Percentiles rank a stretch among this genome's conserved stretches.
phyloP scores from a whole-genome alignment of 2,888 invertebrate species.

The Rambutsinella grinnellia region DNA sequence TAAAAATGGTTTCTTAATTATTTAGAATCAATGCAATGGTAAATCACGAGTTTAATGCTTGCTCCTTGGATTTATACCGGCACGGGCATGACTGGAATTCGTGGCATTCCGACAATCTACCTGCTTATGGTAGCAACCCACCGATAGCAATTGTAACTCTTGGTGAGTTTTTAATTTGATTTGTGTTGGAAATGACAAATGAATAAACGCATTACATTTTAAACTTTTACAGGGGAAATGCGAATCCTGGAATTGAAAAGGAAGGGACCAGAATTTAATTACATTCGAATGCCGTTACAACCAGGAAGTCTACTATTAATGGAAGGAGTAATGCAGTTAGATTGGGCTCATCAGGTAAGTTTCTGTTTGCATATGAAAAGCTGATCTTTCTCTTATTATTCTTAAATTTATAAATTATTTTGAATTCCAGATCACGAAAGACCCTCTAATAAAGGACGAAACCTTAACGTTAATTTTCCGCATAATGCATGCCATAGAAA shows the following conservation, averaged over 20 bases:
- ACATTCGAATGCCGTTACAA: slow-evolving; percentile 68
- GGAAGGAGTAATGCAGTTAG: slow-evolving; percentile 71
- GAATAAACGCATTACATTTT: no score
- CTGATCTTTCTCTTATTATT: neutral
- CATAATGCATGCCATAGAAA: slow-evolving; percentile 67
- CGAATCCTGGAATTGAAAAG: slow-evolving; percentile 60
- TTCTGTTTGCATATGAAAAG: neutral
- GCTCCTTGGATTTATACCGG: slow-evolving; percentile 71
- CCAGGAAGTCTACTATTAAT: slow-evolving; percentile 71
- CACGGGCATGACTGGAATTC: slow-evolving; percentile 70
- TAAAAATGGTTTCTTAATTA: slow-evolving; percentile 12
- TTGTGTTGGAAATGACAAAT: neutral
- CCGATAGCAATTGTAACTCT: slow-evolving; percentile 63
- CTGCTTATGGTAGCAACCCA: slow-evolving; percentile 68
- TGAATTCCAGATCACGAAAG: slow-evolving; percentile 68
- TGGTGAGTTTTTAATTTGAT: slow-evolving; percentile 53
- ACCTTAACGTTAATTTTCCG: slow-evolving; percentile 70
- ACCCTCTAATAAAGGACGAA: slow-evolving; percentile 69
- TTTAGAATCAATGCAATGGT: slow-evolving; percentile 67
- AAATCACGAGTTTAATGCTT: slow-evolving; percentile 70
- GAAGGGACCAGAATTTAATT: slow-evolving; percentile 57
- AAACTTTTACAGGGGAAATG: slow-evolving; percentile 46
- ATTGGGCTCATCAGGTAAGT: slow-evolving; percentile 69
- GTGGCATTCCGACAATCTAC: slow-evolving; percentile 71
- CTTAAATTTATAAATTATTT: neutral